Evolutionary conservation across 2,888 invertebrate genomes (phyloP), one percentile per base, ranked within the genome.

Genomic region (Noctua fimbriata): DNA sequence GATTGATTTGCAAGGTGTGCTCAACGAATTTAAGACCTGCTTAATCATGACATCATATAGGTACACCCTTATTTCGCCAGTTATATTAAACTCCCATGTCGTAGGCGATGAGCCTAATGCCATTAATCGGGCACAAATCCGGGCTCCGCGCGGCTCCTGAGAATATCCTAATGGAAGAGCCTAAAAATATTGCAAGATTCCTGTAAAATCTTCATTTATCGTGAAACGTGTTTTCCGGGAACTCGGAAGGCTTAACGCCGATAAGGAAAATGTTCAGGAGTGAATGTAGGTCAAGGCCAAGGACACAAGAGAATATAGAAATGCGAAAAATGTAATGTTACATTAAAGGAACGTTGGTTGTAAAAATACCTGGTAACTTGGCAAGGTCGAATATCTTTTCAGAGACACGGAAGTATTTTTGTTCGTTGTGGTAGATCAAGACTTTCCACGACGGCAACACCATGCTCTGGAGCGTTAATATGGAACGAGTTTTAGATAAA

Each of bases 231-330:
- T 79, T 84, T 79, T 79, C 80, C 52, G 44, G 80, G 49, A 28
- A 24, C 28, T 9, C 76, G 0, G 32, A 12, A 28, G 28, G 41
- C n/a, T 86, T 72, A 69, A 49, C 41, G 12, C 14, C 41, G 21
- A 83, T 58, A 67, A 78, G 84, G 87, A 72, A 83, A 83, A 78
- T 47, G 77, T 44, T 83, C 32, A 21, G 16, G 16, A 16, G 36
- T 36, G 14, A n/a, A 87, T 58, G 18, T 73, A n/a, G 73, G 83
- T 65, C 84, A 73, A 47, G 73, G 84, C 24, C 73, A 83, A 86
- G 78, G 77, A 16, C 55, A 58, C 5, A 9, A 9, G 55, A 47
- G 21, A 36, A 60, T 67, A 16, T 21, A 49, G 66, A 44, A 84
- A 69, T 32, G 60, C 10, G 44, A 47, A 41, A 32, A 67, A n/a